Evolutionary conservation across 2,113 vertebrate genomes (phyloP), one percentile per base, ranked within the genome.

Genomic region (Lophius piscatorius): DNA sequence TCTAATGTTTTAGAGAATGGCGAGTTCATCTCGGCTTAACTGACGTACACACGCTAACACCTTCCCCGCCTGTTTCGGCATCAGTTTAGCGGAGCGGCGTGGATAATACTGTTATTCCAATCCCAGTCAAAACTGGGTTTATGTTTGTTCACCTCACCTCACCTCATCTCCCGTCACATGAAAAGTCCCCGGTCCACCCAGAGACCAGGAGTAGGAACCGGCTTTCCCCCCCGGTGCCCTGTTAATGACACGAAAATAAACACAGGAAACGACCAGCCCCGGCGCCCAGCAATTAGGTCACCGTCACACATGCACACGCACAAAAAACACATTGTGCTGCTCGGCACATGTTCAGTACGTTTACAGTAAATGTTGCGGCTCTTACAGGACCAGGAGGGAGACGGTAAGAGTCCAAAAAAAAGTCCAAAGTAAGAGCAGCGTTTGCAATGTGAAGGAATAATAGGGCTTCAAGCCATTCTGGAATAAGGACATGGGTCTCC

Each of bases 221-320:
- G 64, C 60, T 62, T 47, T 28, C 57, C 70, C 70, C 60, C 57
- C 20, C 5, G 3, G 46, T 63, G 63, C 64, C 36, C 56, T 16
- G 42, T 71, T 78, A 85, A 81, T 85, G 79, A 64, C 69, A 76
- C 65, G 78, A 86, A 83, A 86, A 90, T 84, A 91, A 86, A 90
- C 82, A 85, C 65, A 80, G 88, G 86, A 86, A 85, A 73, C 58
- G 28, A 56, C 59, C 73, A 66, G 71, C 74, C 47, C 70, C 54
- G 18, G 40, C 58, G 70, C 69, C 68, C 63, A 45, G 84, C 74
- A 88, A 87, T 82, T 85, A 87, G 90, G 81, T 87, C 83, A 82
- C 46, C 29, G 12, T 77, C 63, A 70, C 41, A 74, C 63, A 64
- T 12, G 51, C 50, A 49, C 65, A 31, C 66, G 69, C 64, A 59